Conservation (phyloP, 2,888 invertebrate genomes). For the Drosophila mayaguana region DNA sequence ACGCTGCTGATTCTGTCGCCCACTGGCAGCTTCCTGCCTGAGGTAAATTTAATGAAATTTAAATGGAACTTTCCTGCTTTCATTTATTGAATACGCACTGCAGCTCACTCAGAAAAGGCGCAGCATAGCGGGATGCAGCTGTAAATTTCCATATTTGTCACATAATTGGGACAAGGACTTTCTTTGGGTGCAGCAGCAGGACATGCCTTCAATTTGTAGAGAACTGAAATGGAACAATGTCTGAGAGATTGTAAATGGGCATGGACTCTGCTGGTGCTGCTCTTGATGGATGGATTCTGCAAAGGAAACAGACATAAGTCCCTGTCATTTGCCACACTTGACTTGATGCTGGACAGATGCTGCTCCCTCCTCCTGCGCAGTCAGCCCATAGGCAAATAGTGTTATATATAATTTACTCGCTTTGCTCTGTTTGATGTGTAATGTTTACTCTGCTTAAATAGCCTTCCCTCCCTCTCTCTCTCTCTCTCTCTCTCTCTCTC, state of each 20-base stretch:
- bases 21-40: conserved; percentile 23
- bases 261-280: conserved; percentile 12
- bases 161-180: conserved; percentile 15
- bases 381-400: conserved; percentile 22
- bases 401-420: conserved; percentile 30
- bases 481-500: neutral
- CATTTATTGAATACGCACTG: conserved; percentile 42
- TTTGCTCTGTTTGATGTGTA: conserved; percentile 20
- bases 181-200: conserved; percentile 11
- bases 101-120: neutral
- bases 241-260: neutral
- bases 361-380: neutral
- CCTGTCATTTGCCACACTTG: conserved; percentile 34
- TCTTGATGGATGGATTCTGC: conserved; percentile 21
- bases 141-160: conserved; percentile 20
- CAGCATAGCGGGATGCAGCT: conserved; percentile 3
- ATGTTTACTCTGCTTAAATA: conserved; percentile 22
- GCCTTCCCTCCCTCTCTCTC: neutral
- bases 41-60: conserved; percentile 44
- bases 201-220: conserved; percentile 22
- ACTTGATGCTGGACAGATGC: conserved; percentile 10
- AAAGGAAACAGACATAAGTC: conserved; percentile 19
- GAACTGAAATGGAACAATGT: conserved; percentile 16
- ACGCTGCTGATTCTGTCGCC: conserved; percentile 3
- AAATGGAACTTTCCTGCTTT: conserved; percentile 48